phyloP scores from a whole-genome alignment of 1,140 invertebrate species.

The Drosophila yakuba region DNA sequence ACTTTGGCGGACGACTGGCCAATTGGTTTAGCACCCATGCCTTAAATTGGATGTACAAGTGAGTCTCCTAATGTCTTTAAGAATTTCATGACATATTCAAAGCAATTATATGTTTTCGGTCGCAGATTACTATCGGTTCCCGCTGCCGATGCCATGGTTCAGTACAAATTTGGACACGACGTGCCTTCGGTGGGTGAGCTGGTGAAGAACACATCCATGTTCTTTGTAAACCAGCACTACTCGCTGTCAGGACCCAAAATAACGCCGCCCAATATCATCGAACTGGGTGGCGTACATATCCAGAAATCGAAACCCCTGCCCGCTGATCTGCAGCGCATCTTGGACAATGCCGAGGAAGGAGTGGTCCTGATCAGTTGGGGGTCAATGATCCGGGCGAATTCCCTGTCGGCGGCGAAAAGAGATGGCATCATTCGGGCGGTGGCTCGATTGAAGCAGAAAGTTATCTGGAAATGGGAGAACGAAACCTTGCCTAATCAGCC shows the following conservation, averaged over 20 bases:
- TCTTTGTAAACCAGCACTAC: conserved; percentile 89
- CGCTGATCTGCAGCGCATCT: conserved; percentile 88
- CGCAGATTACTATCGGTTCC: conserved; percentile 55
- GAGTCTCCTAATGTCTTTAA: neutral
- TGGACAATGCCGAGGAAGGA: conserved; percentile 89
- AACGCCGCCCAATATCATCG: conserved; percentile 87
- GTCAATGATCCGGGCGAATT: conserved; percentile 87
- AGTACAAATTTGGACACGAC: conserved; percentile 85
- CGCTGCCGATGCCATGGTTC: conserved; percentile 64
- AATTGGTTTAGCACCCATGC: conserved; percentile 83
- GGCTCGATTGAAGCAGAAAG: conserved; percentile 86
- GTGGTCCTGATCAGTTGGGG: conserved; percentile 91
- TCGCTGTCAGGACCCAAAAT: conserved; percentile 87
- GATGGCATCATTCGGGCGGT: conserved; percentile 87
- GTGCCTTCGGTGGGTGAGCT: conserved; percentile 87
- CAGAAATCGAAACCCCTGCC: conserved; percentile 86
- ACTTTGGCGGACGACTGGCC: conserved; percentile 84
- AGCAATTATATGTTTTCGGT: neutral
- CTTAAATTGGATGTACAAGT: conserved; percentile 76
- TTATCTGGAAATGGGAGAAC: conserved; percentile 91
- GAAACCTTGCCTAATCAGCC: conserved; percentile 86
- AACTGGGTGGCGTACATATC: conserved; percentile 89
- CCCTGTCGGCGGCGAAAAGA: conserved; percentile 86
- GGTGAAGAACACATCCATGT: conserved; percentile 86
- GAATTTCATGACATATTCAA: no score